Percentiles rank a stretch among this genome's conserved stretches.
Conservation (phyloP, 2,888 invertebrate species). For the Ophion ellenae region DNA sequence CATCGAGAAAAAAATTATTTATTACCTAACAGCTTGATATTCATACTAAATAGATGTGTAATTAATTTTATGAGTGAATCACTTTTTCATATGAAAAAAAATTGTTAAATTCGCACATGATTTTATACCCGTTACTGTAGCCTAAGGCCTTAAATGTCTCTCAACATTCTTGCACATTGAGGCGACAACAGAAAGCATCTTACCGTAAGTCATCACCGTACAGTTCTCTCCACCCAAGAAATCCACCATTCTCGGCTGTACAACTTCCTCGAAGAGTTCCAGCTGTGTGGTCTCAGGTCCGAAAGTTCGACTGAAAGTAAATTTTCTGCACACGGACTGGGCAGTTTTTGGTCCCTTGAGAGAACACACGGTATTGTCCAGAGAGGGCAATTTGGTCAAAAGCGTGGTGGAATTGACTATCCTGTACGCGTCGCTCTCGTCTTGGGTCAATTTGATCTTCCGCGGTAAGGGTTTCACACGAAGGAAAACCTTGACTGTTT, state of each 20-base stretch:
- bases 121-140: no score
- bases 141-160: no score
- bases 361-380: constrained; percentile 74
- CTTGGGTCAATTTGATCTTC: constrained; percentile 71
- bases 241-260: constrained; percentile 78
- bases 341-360: constrained; percentile 72
- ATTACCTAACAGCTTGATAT: no score
- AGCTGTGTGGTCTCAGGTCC: constrained; percentile 80
- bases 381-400: constrained; percentile 83
- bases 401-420: constrained; percentile 84
- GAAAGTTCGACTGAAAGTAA: constrained; percentile 80
- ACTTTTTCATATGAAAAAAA: no score
- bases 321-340: constrained; percentile 76
- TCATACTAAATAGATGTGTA: no score
- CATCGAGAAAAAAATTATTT: no score
- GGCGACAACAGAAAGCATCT: background rate
- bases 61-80: no score
- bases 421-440: constrained; percentile 82
- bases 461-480: constrained; percentile 85
- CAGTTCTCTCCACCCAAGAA: constrained; percentile 87
- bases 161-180: background rate
- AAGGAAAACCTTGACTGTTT: constrained; percentile 85
- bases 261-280: constrained; percentile 82
- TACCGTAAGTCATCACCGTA: constrained; percentile 88
- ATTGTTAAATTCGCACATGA: no score